Conservation (phyloP, 2,888 invertebrate species). For the Temnothorax ravouxi region DNA sequence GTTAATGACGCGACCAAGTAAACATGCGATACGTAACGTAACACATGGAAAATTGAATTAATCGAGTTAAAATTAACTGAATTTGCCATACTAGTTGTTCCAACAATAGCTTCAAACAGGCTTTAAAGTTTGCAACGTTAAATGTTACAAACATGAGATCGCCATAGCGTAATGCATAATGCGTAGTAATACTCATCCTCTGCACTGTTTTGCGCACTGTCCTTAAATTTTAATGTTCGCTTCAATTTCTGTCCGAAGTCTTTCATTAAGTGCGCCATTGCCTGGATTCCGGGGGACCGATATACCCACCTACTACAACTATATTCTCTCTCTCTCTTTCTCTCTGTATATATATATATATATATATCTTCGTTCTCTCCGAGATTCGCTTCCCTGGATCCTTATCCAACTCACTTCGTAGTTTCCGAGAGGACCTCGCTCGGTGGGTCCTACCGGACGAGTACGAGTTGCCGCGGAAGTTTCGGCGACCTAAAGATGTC, state of each 20-base stretch:
- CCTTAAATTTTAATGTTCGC: slow-evolving; percentile 33
- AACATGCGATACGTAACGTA: neutral
- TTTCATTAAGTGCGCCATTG: slow-evolving; percentile 47
- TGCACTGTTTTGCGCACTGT: neutral
- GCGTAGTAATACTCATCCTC: neutral
- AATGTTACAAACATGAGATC: neutral
- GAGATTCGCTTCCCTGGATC: slow-evolving; percentile 58
- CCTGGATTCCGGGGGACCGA: slow-evolving; percentile 30
- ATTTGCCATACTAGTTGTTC: neutral
- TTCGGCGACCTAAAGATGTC: slow-evolving; percentile 65
- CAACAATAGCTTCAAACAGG: neutral
- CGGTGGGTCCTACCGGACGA: slow-evolving; percentile 36
- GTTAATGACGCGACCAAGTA: slow-evolving; percentile 26
- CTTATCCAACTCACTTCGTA: slow-evolving; percentile 67
- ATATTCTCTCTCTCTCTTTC: neutral
- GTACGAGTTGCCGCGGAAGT: slow-evolving; percentile 68
- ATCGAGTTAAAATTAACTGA: slow-evolving; percentile 29
- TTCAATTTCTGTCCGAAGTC: slow-evolving; percentile 27
- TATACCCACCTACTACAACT: slow-evolving; percentile 54
- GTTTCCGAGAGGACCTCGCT: slow-evolving; percentile 55
- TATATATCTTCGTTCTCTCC: slow-evolving; percentile 16
- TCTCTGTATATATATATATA: neutral
- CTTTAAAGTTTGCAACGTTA: neutral
- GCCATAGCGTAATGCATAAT: too few relatives aligned
- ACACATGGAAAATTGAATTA: slow-evolving; percentile 17